These are phyloP conservation scores for Coleophora flavipennella DNA, from an alignment of 2,888 invertebrate species.

Conservation along the genomic window DNA sequence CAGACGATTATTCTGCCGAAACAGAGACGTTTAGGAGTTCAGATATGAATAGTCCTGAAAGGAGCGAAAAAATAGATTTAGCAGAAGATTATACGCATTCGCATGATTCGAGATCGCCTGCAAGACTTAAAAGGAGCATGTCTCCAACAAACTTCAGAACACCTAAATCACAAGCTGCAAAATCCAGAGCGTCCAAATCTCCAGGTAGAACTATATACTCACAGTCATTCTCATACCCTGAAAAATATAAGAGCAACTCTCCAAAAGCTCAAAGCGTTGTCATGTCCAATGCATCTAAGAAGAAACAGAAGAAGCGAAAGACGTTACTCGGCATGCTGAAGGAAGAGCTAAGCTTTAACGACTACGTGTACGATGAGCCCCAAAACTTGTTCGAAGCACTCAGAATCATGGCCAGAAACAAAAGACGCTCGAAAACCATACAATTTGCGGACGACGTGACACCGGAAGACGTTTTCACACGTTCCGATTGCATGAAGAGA, in stretches of 20 bases:
- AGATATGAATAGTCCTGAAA: too few relatives aligned
- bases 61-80: too few relatives aligned
- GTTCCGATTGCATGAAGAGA: background rate
- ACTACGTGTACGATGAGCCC: constrained; percentile 28
- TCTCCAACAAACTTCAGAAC: background rate
- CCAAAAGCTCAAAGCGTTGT: constrained; percentile 13
- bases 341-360: constrained; percentile 29
- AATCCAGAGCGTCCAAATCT: background rate
- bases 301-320: constrained; percentile 24
- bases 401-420: constrained; percentile 38
- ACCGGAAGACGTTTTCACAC: background rate
- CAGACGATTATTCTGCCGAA: background rate
- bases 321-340: constrained; percentile 34
- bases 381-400: constrained; percentile 39
- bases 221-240: constrained; percentile 1
- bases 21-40: background rate
- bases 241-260: constrained; percentile 1
- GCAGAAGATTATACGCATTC: too few relatives aligned
- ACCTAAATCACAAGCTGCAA: background rate
- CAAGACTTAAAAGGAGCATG: background rate
- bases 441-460: background rate
- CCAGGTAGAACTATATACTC: background rate
- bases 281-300: constrained; percentile 5
- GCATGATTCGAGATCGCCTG: too few relatives aligned
- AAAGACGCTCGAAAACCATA: constrained; percentile 13